Conservation (phyloP, 2,888 invertebrate species). For the Parnassius mnemosyne region DNA sequence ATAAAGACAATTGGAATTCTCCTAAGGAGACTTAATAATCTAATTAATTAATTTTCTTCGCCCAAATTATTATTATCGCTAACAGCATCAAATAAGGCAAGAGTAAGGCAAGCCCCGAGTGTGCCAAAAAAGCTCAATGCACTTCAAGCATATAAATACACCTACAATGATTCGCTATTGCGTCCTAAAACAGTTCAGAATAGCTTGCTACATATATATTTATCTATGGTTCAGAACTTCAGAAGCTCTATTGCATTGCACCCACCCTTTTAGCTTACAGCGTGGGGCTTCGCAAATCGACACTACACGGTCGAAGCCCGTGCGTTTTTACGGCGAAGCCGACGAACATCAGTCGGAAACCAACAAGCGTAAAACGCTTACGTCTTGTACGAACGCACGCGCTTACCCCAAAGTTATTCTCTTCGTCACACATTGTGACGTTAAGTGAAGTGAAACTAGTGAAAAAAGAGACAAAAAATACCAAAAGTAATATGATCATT, state of each 20-base stretch:
- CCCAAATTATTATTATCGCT: too few relatives aligned
- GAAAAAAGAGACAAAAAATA: constrained; percentile 31
- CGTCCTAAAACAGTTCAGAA: constrained; percentile 34
- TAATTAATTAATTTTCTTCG: too few relatives aligned
- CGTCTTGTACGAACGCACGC: constrained; percentile 47
- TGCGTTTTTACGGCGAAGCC: constrained; percentile 11
- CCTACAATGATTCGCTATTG: constrained; percentile 13
- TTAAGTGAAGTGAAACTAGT: constrained; percentile 67
- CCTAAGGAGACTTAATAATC: too few relatives aligned
- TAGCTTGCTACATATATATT: too few relatives aligned
- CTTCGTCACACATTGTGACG: constrained; percentile 68
- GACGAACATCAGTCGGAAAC: constrained; percentile 33
- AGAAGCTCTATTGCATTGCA: constrained; percentile 36
- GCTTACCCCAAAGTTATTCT: constrained; percentile 55
- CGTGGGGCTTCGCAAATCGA: constrained; percentile 25
- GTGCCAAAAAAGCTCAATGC: constrained; percentile 9
- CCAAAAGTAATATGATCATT: constrained; percentile 24
- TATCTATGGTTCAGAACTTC: constrained; percentile 42
- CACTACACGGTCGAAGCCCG: constrained; percentile 1
- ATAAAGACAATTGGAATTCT: too few relatives aligned
- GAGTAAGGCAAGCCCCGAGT: background rate
- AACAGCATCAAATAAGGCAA: background rate
- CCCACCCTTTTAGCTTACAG: constrained; percentile 35
- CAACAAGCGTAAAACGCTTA: constrained; percentile 46
- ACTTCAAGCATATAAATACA: constrained; percentile 13